Base-by-base conservation (phyloP, 2,888 invertebrate species). In the Keiferia lycopersicella region DNA sequence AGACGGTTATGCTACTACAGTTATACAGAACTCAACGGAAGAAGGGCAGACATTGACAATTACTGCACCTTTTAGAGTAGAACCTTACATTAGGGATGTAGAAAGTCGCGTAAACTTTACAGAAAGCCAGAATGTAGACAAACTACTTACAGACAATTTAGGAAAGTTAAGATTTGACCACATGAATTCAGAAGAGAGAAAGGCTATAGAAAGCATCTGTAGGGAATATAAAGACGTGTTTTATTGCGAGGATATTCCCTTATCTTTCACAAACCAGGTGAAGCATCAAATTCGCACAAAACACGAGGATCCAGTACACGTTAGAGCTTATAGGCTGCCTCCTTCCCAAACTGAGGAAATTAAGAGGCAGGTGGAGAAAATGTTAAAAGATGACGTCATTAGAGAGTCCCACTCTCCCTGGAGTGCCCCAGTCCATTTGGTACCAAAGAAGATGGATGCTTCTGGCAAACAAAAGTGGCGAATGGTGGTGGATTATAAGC, bases 401-500 rank as follows among this genome's bases (percentile, higher is more conserved):
- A 26, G 60, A 61, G 62, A 64, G 50, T 66, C 65, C 6, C 34
- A 64, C 45, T 71, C 72, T 1, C 74, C 73, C 0, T 75, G 72
- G 73, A 67, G 64, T 22, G 66, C 70, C 0, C 75, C 74, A 0
- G 69, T 76, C 18, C 72, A 69, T 65, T 38, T 75, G n/a, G 73
- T 74, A 2, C 70, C 71, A 0, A 78, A 81, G 66, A 80, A 80
- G 65, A 48, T 66, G 10, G 26, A 26, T 26, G 26, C 26, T n/a
- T n/a, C n/a, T 0, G 71, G 71, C 6, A 59, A 67, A 66, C 60
- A 50, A n/a, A 73, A 72, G 63, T 77, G 53, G 30, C n/a, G n/a
- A n/a, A n/a, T 56, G 68, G 39, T 64, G 83, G n/a, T n/a, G 16
- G 82, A 84, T 65, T 84, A 80, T 65, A 63, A 80, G 41, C 77